Base-by-base conservation (phyloP, 2,888 invertebrate genomes). In the Temnothorax rugatulus region DNA sequence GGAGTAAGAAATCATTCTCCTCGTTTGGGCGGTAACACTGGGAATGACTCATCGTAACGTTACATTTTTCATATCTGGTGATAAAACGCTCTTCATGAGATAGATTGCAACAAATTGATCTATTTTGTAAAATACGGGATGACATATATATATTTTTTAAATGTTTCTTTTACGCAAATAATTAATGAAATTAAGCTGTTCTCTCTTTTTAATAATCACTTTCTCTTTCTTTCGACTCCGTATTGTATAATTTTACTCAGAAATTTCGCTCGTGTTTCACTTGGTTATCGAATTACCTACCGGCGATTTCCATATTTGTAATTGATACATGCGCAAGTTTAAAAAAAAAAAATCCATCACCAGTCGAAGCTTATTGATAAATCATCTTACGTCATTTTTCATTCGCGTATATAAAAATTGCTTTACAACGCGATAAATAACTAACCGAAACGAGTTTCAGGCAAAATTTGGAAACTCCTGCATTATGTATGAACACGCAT, bases 371-470 rank as follows among this genome's bases (percentile, higher is more conserved):
- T 79, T 73, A 76, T 11, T 76, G 8, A 71, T 52, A 41, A 15
- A 68, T 52, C 59, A 29, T 68, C 71, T 84, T 87, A 57, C 76
- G 83, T 86, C 87, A 87, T 68, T 41, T 13, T 57, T n/a, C 15
- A 34, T 1, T 47, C 29, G 2, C 61, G 25, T 73, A 75, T 69
- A 34, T 54, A 0, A 38, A 59, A 68, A 15, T 74, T 18, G 63
- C 21, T 21, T 74, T 47, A 11, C 29, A 25, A 50, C 11, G 11
- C 4, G 71, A 68, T 59, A 69, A 87, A 81, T 75, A 68, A 5
- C 57, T 79, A 74, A 77, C 9, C 63, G 47, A 83, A 54, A 41
- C n/a, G 34, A 82, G 41, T 59, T 73, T 75, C 71, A 11, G 73
- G 8, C 41, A 11, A 73, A 89, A 85, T 84, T 82, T 68, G 64